These are phyloP conservation scores for Catharus fuscescens DNA, from an alignment of 2,113 vertebrate species.

Conservation along the genomic window DNA sequence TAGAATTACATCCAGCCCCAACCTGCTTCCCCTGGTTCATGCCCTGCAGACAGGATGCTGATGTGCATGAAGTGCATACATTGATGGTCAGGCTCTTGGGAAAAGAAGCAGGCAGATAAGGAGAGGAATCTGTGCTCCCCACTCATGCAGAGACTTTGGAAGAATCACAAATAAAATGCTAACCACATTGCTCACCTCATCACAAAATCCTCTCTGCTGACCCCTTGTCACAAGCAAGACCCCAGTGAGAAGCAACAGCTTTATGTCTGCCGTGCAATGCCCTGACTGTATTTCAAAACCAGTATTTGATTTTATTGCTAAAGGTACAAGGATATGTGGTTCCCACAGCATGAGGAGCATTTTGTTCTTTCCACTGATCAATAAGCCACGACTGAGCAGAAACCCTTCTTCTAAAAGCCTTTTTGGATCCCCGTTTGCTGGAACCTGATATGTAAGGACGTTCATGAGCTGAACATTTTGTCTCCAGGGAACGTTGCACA, in stretches of 20 bases:
- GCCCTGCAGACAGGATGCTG: not conserved
- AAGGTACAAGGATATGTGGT: not conserved
- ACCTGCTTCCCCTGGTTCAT: not conserved
- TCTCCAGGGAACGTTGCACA: not conserved
- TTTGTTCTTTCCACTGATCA: not conserved
- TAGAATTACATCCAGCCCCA: not conserved
- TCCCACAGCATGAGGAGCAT: not conserved
- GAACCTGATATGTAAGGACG: not conserved
- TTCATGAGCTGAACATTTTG: not conserved
- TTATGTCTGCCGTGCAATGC: not conserved
- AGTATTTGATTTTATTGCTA: not conserved
- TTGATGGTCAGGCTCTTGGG: not conserved
- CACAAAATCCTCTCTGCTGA: not conserved
- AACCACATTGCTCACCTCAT: not conserved
- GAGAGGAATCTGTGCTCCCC: not conserved
- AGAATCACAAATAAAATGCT: not conserved
- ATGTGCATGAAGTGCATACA: rapidly evolving
- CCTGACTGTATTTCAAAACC: not conserved
- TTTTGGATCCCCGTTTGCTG: not conserved
- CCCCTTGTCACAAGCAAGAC: not conserved
- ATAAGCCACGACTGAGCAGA: not conserved
- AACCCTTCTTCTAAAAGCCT: conserved; percentile 9
- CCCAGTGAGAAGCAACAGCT: not conserved
- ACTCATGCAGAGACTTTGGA: not conserved
- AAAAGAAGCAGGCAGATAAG: not conserved